A percentile compares a stretch with the other conserved stretches of the same genome.
phyloP scores from a whole-genome alignment of 2,797 vertebrate genomes.

The Centroberyx gerrardi region DNA sequence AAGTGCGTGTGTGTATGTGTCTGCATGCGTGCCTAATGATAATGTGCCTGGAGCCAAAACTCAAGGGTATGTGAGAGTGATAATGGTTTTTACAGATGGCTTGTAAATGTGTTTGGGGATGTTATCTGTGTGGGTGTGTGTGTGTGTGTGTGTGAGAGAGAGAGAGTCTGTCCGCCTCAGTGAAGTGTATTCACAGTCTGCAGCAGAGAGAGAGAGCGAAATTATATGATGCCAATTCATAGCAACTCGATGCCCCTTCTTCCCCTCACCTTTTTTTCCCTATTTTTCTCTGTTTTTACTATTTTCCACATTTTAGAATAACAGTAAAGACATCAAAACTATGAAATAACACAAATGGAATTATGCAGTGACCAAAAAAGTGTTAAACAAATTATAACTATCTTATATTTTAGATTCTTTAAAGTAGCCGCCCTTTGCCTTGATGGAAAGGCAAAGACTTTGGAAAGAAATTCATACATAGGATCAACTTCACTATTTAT shows the following conservation, averaged over 20 bases:
- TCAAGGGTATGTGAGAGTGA: slow-evolving; percentile 33
- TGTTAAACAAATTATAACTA: too few relatives aligned
- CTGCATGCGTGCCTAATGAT: slow-evolving; percentile 9
- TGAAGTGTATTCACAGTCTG: slow-evolving; percentile 27
- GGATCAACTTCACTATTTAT: too few relatives aligned
- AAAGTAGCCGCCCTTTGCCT: too few relatives aligned
- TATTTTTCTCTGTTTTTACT: too few relatives aligned
- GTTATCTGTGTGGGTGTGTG: slow-evolving; percentile 24
- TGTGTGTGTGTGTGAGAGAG: slow-evolving; percentile 8
- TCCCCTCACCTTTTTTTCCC: not conserved
- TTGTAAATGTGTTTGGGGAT: slow-evolving; percentile 38
- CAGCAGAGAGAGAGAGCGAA: slow-evolving; percentile 1
- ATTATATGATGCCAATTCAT: too few relatives aligned
- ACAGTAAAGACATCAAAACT: too few relatives aligned
- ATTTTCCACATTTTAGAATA: too few relatives aligned
- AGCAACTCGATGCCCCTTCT: not conserved
- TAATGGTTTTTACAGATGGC: slow-evolving; percentile 52
- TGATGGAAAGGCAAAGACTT: too few relatives aligned
- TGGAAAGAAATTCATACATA: too few relatives aligned
- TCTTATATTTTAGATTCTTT: too few relatives aligned
- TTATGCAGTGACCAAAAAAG: too few relatives aligned
- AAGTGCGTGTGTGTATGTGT: not conserved
- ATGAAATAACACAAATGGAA: too few relatives aligned
- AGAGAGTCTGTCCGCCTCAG: not conserved
- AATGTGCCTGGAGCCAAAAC: slow-evolving; percentile 23